phyloP scores from a whole-genome alignment of 2,888 invertebrate species.

The Pycnomerus fuliginosus region DNA sequence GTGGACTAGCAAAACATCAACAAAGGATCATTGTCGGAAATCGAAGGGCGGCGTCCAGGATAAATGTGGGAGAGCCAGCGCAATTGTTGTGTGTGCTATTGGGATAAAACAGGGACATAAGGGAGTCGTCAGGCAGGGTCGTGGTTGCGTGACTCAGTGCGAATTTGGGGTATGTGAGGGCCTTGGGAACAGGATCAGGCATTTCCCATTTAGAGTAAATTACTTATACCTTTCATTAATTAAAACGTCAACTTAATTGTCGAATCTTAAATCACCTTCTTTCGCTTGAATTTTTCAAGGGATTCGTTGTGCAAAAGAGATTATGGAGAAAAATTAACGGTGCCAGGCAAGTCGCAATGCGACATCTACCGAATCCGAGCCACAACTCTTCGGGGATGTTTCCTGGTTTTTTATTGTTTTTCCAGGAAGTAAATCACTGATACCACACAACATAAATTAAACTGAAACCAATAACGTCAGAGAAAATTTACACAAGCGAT shows the following conservation, averaged over 20 bases:
- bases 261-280: neutral
- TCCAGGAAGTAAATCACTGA: constrained; percentile 18
- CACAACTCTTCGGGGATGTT: neutral
- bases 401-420: neutral
- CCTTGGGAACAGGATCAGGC: constrained; percentile 14
- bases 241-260: neutral
- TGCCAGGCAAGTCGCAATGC: neutral
- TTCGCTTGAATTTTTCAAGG: neutral
- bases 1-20: too few relatives aligned
- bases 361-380: neutral
- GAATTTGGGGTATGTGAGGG: constrained; percentile 14
- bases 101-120: too few relatives aligned
- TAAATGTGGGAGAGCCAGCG: too few relatives aligned
- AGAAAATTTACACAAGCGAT: constrained; percentile 21
- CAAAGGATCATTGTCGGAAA: too few relatives aligned
- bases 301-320: neutral
- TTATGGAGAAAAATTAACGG: neutral
- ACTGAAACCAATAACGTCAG: constrained; percentile 21
- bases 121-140: constrained; percentile 7
- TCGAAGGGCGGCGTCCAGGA: too few relatives aligned
- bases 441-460: constrained; percentile 18
- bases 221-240: constrained; percentile 5
- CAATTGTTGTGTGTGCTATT: too few relatives aligned
- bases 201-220: constrained; percentile 18
- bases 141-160: constrained; percentile 21